These are phyloP conservation scores for Watsonalla cultraria DNA, from an alignment of 2,888 invertebrate genomes.

Conservation along the genomic window DNA sequence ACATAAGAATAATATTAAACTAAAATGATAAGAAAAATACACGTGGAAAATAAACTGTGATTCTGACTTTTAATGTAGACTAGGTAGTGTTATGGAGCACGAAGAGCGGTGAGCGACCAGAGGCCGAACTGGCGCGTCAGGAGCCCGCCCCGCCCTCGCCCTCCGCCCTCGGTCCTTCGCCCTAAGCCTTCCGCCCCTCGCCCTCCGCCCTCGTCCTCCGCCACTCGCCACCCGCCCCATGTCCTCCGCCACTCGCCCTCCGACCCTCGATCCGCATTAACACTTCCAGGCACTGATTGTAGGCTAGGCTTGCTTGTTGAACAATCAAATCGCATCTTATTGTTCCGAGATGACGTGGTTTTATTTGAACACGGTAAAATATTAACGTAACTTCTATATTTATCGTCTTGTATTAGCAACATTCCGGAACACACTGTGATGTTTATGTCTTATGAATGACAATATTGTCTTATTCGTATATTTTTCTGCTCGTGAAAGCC, in stretches of 20 bases:
- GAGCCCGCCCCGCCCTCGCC: neutral
- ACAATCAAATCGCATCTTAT: neutral
- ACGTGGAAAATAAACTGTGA: conserved; percentile 79
- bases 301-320: neutral
- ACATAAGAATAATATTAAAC: conserved; percentile 46
- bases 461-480: neutral
- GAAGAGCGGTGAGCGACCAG: conserved; percentile 38
- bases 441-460: neutral
- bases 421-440: conserved; percentile 1
- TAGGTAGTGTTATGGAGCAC: conserved; percentile 66
- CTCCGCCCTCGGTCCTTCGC: neutral
- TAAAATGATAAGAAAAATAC: conserved; percentile 60
- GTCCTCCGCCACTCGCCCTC: neutral
- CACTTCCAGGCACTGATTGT: neutral
- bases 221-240: too few species aligned
- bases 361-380: neutral
- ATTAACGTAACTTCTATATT: neutral
- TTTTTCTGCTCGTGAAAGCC: neutral
- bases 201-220: neutral
- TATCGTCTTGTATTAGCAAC: conserved; percentile 1
- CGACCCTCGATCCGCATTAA: neutral
- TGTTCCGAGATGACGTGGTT: neutral
- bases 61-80: conserved; percentile 76
- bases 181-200: neutral
- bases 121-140: conserved; percentile 5